Evolutionary conservation across 2,888 invertebrate species (phyloP).

Genomic region (Euproctis similis): DNA sequence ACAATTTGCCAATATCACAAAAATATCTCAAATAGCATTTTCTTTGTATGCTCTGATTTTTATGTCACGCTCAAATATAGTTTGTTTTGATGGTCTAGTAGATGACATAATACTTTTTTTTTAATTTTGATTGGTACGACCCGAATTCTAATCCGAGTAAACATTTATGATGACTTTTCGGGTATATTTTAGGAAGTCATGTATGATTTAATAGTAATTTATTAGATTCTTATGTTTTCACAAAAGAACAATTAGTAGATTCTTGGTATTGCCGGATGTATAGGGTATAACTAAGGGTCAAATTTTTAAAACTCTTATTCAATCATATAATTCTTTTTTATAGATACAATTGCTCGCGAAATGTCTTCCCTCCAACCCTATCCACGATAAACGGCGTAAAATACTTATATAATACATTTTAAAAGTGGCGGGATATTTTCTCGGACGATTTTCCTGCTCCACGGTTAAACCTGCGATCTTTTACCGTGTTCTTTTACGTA

Average conservation of each 20-base stretch:
- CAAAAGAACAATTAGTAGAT: background rate
- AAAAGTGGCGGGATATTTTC: slow-evolving; percentile 20
- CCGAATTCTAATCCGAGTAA: too few species aligned
- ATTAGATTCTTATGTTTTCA: too few species aligned
- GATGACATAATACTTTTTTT: too few species aligned
- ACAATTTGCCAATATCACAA: too few species aligned
- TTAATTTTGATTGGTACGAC: too few species aligned
- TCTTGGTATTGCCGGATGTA: background rate
- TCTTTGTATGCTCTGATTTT: too few species aligned
- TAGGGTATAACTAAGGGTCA: background rate
- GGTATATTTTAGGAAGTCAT: too few species aligned
- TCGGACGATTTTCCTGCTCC: slow-evolving; percentile 12
- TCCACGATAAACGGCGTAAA: slow-evolving; percentile 19
- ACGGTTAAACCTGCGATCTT: slow-evolving; percentile 10
- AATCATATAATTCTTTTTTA: background rate
- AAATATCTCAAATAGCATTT: too few species aligned
- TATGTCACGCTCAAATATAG: too few species aligned
- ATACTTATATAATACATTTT: slow-evolving; percentile 22
- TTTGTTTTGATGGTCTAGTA: too few species aligned
- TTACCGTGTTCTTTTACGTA: slow-evolving; percentile 9
- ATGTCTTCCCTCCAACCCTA: slow-evolving; percentile 4
- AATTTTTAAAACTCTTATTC: background rate
- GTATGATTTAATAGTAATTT: too few species aligned
- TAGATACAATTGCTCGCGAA: background rate
- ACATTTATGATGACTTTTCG: too few species aligned